Evolutionary conservation across 1,140 invertebrate genomes (phyloP).

Genomic region (Venturia canescens): DNA sequence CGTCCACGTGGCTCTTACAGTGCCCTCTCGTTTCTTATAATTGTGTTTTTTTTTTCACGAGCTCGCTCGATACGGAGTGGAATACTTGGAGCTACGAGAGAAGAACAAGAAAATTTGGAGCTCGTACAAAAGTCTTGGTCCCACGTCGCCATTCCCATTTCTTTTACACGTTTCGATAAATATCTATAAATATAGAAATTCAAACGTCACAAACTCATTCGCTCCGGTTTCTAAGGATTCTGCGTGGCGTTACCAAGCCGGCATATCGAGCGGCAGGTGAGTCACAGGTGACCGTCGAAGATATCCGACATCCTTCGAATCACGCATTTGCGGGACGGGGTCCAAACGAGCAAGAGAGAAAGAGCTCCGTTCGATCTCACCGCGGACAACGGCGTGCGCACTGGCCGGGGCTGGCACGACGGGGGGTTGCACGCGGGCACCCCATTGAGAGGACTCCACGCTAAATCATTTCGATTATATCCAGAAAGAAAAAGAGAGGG

Average conservation of each 20-base stretch:
- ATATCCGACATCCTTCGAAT: constrained; percentile 18
- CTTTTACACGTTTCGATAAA: background rate
- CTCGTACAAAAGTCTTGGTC: constrained; percentile 52
- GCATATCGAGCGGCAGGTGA: constrained; percentile 58
- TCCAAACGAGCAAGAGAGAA: background rate
- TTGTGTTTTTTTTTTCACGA: constrained; percentile 14
- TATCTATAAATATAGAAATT: background rate
- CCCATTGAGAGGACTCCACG: constrained; percentile 60
- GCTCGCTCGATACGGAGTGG: background rate
- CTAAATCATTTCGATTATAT: constrained; percentile 66
- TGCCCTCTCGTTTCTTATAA: constrained; percentile 16
- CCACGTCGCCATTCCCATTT: constrained; percentile 45
- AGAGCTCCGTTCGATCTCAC: constrained; percentile 32
- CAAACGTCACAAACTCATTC: constrained; percentile 34
- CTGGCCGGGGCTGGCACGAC: constrained; percentile 50
- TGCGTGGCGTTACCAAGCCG: constrained; percentile 39
- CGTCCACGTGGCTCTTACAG: background rate
- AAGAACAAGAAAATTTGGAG: constrained; percentile 6
- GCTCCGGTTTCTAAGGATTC: constrained; percentile 40
- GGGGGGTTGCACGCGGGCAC: constrained; percentile 53
- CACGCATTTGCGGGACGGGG: constrained; percentile 19
- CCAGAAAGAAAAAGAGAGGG: constrained; percentile 8
- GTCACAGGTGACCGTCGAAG: constrained; percentile 54
- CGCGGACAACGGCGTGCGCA: constrained; percentile 39
- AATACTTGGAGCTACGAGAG: background rate